Evolutionary conservation across 1,140 invertebrate species (phyloP).

Genomic region (Carcinoscorpius rotundicauda): DNA sequence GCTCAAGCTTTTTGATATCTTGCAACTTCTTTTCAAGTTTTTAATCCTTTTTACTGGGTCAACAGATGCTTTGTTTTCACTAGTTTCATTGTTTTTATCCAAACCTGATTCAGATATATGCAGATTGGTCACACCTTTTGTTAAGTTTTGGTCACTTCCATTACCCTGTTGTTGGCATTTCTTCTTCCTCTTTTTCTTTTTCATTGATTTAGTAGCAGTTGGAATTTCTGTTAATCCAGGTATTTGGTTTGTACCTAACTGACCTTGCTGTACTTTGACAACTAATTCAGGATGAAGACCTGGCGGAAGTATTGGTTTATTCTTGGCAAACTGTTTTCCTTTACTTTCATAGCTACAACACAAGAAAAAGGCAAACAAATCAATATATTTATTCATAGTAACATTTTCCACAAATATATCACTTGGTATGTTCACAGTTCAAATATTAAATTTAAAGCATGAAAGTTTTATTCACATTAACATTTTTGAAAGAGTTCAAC

Average conservation of each 20-base stretch:
- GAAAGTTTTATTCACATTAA: too few relatives aligned
- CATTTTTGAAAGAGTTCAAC: too few relatives aligned
- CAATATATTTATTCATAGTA: too few relatives aligned
- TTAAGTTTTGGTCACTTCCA: too few relatives aligned
- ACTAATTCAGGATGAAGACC: conserved; percentile 43
- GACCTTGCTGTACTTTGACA: conserved; percentile 36
- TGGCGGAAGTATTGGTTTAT: conserved; percentile 29
- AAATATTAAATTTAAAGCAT: too few relatives aligned
- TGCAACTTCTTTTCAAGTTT: conserved; percentile 79
- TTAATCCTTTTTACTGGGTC: conserved; percentile 61
- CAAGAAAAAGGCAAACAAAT: neutral
- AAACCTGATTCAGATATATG: too few relatives aligned
- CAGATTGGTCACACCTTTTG: too few relatives aligned
- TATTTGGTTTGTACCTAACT: conserved; percentile 18
- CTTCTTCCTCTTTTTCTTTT: conserved; percentile 35
- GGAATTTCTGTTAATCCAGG: conserved; percentile 8
- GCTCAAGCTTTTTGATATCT: conserved; percentile 75
- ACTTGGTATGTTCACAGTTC: too few relatives aligned
- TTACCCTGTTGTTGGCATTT: conserved; percentile 28
- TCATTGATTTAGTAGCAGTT: conserved; percentile 25
- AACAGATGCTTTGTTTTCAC: conserved; percentile 8
- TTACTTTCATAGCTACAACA: conserved; percentile 61
- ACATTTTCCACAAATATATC: too few relatives aligned
- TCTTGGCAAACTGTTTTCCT: conserved; percentile 72
- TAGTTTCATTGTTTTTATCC: too few relatives aligned